phyloP scores from a whole-genome alignment of 2,113 vertebrate species.

The Lycocorax pyrrhopterus region DNA sequence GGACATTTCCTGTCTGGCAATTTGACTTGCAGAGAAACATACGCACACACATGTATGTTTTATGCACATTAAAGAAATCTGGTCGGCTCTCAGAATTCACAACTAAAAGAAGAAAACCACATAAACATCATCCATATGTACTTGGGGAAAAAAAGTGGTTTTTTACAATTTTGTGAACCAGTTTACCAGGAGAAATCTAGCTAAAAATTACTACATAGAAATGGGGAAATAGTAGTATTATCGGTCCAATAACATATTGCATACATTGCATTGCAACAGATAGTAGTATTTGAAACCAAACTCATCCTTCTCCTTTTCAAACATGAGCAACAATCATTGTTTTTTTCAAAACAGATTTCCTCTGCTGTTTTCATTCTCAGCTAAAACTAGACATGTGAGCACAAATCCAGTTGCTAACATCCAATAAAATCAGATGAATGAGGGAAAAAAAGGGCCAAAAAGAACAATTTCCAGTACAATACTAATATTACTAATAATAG shows the following conservation, averaged over 20 bases:
- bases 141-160: not conserved
- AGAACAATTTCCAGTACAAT: not conserved
- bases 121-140: not conserved
- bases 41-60: not conserved
- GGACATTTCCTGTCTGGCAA: not conserved
- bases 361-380: not conserved
- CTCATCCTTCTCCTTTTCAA: not conserved
- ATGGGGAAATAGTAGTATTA: not conserved
- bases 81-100: not conserved
- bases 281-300: not conserved
- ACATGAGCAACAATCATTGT: not conserved
- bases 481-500: not conserved
- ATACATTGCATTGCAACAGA: not conserved
- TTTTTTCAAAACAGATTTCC: not conserved
- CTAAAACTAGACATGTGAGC: not conserved
- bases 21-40: not conserved
- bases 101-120: not conserved
- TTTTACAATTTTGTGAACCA: not conserved
- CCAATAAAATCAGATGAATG: not conserved
- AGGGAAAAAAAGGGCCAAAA: not conserved
- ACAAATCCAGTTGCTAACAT: not conserved
- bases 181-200: not conserved
- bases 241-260: not conserved
- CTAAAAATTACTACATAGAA: constrained; percentile 36
- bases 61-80: not conserved